Percentiles rank a stretch among this genome's conserved stretches.
Conservation (phyloP, 2,113 vertebrate species). For the Chlorocebus sabaeus region DNA sequence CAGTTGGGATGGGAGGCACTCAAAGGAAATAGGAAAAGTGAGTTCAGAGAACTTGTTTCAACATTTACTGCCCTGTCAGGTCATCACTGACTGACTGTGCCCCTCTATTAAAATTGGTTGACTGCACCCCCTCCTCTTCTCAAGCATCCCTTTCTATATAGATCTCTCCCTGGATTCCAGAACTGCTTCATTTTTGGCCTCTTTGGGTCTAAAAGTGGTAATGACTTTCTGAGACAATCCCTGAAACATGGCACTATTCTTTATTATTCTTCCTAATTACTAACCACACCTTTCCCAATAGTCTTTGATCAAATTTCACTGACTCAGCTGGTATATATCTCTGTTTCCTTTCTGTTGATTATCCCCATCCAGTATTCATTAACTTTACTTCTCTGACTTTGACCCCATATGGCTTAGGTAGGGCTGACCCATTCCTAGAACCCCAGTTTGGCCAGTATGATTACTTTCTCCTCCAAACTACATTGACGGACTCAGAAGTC, state of each 20-base stretch:
- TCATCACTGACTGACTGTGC: background rate
- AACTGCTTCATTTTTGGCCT: background rate
- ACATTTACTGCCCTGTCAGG: background rate
- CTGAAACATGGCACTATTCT: background rate
- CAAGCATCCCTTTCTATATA: background rate
- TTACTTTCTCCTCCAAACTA: background rate
- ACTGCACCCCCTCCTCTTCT: too few relatives aligned
- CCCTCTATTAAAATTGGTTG: background rate
- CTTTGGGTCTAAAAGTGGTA: background rate
- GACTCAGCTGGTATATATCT: background rate
- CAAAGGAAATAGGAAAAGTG: background rate
- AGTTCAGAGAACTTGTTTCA: background rate
- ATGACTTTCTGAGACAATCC: background rate
- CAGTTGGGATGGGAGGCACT: fast-evolving
- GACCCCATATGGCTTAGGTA: background rate
- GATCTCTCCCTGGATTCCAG: background rate
- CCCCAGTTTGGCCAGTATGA: background rate
- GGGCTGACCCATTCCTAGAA: background rate
- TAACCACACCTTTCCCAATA: background rate
- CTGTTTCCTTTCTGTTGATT: background rate
- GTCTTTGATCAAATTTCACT: background rate
- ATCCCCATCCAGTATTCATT: background rate
- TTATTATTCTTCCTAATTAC: background rate
- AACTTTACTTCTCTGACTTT: background rate
- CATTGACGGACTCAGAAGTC: background rate